Evolutionary conservation across 2,797 vertebrate genomes (phyloP).

Genomic region (Bradypodion pumilum): DNA sequence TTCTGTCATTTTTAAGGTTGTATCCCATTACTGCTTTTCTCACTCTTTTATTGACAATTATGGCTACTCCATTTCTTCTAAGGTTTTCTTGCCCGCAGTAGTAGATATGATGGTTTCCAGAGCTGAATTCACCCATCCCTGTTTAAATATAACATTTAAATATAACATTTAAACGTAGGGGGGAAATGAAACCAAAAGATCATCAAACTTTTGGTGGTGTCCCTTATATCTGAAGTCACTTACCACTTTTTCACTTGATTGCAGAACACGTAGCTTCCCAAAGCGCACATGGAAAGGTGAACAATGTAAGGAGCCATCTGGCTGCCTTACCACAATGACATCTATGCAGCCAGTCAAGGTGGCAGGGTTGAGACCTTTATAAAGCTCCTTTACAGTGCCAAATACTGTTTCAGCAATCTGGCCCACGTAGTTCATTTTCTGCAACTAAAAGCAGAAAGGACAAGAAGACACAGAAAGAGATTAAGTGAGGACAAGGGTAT

Average conservation of each 20-base stretch:
- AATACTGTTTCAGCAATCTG: slow-evolving; percentile 91
- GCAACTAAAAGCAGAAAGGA: slow-evolving; percentile 65
- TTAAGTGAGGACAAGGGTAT: too few relatives aligned
- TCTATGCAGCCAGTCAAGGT: slow-evolving; percentile 92
- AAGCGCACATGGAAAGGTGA: slow-evolving; percentile 96
- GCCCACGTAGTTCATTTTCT: slow-evolving; percentile 95
- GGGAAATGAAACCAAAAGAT: neutral
- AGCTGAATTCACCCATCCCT: too few relatives aligned
- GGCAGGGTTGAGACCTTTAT: slow-evolving; percentile 90
- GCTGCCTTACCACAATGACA: slow-evolving; percentile 90
- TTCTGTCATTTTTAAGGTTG: too few relatives aligned
- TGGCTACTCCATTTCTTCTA: too few relatives aligned
- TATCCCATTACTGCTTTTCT: too few relatives aligned
- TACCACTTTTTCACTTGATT: slow-evolving; percentile 93
- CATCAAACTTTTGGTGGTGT: neutral
- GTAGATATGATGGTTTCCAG: too few relatives aligned
- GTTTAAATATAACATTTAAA: too few relatives aligned
- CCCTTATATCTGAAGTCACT: slow-evolving; percentile 56
- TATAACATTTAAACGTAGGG: neutral
- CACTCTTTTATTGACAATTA: too few relatives aligned
- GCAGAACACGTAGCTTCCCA: slow-evolving; percentile 93
- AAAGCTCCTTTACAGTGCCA: slow-evolving; percentile 90
- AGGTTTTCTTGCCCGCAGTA: too few relatives aligned
- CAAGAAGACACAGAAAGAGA: neutral
- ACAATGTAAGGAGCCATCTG: slow-evolving; percentile 88